Evolutionary conservation across 2,797 vertebrate species (phyloP), one percentile per base, ranked within the genome.

Genomic region (Lepilemur ruficaudatus): DNA sequence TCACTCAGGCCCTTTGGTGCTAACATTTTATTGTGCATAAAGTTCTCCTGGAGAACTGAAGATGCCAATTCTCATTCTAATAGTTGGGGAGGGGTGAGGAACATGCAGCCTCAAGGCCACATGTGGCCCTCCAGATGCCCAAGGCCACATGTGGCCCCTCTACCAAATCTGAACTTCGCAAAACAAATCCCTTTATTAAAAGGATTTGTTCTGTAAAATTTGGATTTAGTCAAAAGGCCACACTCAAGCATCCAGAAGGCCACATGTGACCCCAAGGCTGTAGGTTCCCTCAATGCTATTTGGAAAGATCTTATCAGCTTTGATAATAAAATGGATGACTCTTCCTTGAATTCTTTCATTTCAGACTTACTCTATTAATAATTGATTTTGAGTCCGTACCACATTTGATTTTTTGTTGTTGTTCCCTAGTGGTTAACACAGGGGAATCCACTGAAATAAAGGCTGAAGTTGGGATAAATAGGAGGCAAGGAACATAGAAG

Each of bases 291-390:
- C 63, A 46, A 70, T 83, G 10, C 46, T 89, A 57, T 89, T 79
- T 38, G 41, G 30, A 89, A 95, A 61, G 91, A 7, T 52, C 12
- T 80, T 89, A 72, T 20, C 57, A 82, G 59, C 20, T 87, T 75
- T 38, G 25, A 1, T 78, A 70, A n/a, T 87, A 89, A 80, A 67
- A 85, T 84, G 38, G 20, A 61, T 85, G 65, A 0, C 48, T 94
- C 43, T 80, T 69, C 61, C 35, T 88, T 81, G 38, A 83, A 43
- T 79, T 92, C 38, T 92, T 93, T 94, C 9, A 69, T 90, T 95
- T 85, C 25, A 63, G 46, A 84, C 20, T 86, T 69, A 82, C 83
- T 84, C 55, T 94, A 5, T 28, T 59, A 59, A 59, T 59, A 65
- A 87, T 78, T 55, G 35, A 69, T n/a, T 72, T 88, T 87, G 38